Base-by-base conservation (phyloP, 2,888 invertebrate species). In the Hyalella azteca region DNA sequence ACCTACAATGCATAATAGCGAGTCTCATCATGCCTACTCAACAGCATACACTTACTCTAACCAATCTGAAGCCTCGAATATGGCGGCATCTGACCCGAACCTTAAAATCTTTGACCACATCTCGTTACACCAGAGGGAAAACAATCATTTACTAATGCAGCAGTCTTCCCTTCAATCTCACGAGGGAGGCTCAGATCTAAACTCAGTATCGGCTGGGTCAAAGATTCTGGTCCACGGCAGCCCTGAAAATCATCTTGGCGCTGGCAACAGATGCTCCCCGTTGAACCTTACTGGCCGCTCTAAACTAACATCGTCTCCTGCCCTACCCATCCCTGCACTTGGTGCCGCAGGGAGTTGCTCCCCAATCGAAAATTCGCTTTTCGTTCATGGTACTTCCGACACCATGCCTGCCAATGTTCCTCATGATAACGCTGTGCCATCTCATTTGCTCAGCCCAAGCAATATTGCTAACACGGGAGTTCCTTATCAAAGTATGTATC, bases 251-350 rank as follows among this genome's bases (percentile, higher is more conserved):
- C n/a, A n/a, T n/a, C n/a, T n/a, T n/a, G 29, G 19, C 19, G n/a
- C 66, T 19, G 36, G 36, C 66, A 66, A n/a, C 36, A 79, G 83
- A 66, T 83, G 83, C 48, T 84, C 84, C 4, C 84, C 84, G 7
- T 59, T 84, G n/a, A 84, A 84, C 60, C 66, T 84, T 29, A 84
- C 84, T 3, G 84, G 84, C 22, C 73, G 84, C 40, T 73, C 84
- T 39, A 84, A 82, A 49, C 32, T 73, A 3, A 15, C 49, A 2
- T 32, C 79, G 19, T 79, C 79, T 36, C 79, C 79, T 73, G 32
- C 66, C 9, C 32, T 41, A 32, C 29, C 78, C 32, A 50, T 22
- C 54, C 36, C 36, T 29, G 36, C 39, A 66, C 9, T 36, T 7
- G 22, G 36, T 19, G 19, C 22, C 9, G 66, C 15, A 15, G 66